A percentile compares a stretch with the other conserved stretches of the same genome.
Conservation (phyloP, 2,113 vertebrate species). For the Coreoperca whiteheadi region DNA sequence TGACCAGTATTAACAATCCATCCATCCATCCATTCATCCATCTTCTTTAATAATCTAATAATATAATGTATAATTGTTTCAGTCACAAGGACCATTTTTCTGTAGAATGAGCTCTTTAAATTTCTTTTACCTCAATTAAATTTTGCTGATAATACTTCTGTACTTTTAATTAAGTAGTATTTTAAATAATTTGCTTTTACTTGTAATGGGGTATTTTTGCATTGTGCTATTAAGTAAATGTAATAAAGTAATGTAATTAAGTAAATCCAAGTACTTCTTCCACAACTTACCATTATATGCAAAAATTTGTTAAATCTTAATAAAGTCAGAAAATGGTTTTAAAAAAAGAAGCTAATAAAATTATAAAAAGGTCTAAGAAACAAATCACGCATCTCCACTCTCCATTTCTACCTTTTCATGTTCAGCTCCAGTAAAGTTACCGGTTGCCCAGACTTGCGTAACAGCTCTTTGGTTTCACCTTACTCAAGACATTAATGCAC, state of each 20-base stretch:
- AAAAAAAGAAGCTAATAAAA: background rate
- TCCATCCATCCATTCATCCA: too few species aligned
- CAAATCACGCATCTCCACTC: constrained; percentile 21
- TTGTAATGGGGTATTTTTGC: background rate
- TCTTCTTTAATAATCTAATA: too few species aligned
- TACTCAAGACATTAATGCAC: constrained; percentile 62
- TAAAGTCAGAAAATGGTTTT: background rate
- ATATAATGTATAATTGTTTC: too few species aligned
- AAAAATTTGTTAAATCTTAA: background rate
- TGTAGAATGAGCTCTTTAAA: background rate
- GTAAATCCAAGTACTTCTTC: too few species aligned
- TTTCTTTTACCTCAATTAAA: background rate
- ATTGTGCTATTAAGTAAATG: background rate
- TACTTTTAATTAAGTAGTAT: background rate
- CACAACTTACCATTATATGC: background rate
- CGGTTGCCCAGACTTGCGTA: constrained; percentile 21
- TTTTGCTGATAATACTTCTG: background rate
- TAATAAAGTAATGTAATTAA: too few species aligned
- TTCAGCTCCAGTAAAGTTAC: constrained; percentile 39
- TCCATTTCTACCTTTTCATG: constrained; percentile 51
- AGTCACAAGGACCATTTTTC: background rate
- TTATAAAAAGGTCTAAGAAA: background rate
- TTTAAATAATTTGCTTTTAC: background rate
- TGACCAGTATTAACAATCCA: background rate
- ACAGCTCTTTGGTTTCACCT: constrained; percentile 65